Evolutionary conservation across 2,888 invertebrate species (phyloP).

Genomic region (Agonopterix alstromeriana): DNA sequence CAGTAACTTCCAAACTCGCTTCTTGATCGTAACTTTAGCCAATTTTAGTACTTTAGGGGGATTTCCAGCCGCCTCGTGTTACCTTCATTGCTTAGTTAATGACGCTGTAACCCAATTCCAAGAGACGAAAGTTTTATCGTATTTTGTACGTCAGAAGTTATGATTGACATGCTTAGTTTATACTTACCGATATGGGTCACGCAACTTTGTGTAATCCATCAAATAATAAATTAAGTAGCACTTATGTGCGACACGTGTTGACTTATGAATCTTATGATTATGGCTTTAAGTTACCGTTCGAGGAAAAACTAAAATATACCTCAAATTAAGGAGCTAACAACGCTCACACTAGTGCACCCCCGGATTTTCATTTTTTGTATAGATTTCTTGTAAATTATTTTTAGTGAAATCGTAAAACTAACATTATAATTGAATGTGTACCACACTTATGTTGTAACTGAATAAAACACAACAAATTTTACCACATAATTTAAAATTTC

Average conservation of each 20-base stretch:
- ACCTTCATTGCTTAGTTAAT: constrained; percentile 12
- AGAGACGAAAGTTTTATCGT: constrained; percentile 13
- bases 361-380: no score
- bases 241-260: constrained; percentile 2
- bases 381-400: no score
- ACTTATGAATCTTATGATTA: neutral
- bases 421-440: no score
- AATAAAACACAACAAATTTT: no score
- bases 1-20: neutral
- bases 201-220: constrained; percentile 13
- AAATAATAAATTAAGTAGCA: constrained; percentile 3
- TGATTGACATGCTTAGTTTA: constrained; percentile 29
- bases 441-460: no score
- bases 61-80: constrained; percentile 1
- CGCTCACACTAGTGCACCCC: no score
- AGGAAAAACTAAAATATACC: neutral
- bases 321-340: neutral
- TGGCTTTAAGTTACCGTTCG: neutral
- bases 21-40: neutral
- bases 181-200: constrained; percentile 18
- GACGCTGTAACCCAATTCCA: constrained; percentile 18
- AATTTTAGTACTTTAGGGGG: neutral
- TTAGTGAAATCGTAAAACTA: no score
- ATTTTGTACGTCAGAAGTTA: constrained; percentile 21
- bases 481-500: no score